Evolutionary conservation across 2,113 vertebrate species (phyloP).

Genomic region (Sitta europaea): DNA sequence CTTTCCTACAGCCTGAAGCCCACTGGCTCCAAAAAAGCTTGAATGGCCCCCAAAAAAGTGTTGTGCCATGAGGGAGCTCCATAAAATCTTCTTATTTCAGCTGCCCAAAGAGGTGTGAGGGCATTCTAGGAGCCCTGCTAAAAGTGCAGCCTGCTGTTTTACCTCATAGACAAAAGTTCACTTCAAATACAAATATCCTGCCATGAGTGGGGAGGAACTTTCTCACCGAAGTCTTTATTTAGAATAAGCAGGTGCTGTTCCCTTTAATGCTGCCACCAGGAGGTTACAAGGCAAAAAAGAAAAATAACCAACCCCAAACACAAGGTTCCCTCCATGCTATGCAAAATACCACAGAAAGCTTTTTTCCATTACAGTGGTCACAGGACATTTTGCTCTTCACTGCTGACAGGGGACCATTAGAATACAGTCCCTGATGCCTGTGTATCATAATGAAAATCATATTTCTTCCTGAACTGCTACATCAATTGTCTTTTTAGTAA

Average conservation of each 20-base stretch:
- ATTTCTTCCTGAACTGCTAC: slow-evolving; percentile 58
- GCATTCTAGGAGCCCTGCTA: neutral
- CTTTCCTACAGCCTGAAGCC: neutral
- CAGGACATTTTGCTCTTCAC: slow-evolving; percentile 46
- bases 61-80: neutral
- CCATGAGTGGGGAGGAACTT: neutral
- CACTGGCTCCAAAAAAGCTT: neutral
- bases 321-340: neutral
- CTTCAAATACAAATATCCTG: neutral
- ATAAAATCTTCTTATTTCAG: neutral
- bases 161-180: neutral
- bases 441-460: slow-evolving; percentile 62
- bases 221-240: neutral
- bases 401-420: slow-evolving; percentile 39
- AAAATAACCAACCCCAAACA: neutral
- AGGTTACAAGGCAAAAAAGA: neutral
- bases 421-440: slow-evolving; percentile 34
- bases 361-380: slow-evolving; percentile 53
- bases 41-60: neutral
- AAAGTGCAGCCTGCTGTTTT: neutral
- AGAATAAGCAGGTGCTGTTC: neutral
- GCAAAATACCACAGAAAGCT: slow-evolving; percentile 17
- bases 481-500: slow-evolving; percentile 69
- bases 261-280: neutral
- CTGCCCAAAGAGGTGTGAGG: neutral